These are phyloP conservation scores for Chanos chanos DNA, from an alignment of 2,797 vertebrate species.

Conservation along the genomic window DNA sequence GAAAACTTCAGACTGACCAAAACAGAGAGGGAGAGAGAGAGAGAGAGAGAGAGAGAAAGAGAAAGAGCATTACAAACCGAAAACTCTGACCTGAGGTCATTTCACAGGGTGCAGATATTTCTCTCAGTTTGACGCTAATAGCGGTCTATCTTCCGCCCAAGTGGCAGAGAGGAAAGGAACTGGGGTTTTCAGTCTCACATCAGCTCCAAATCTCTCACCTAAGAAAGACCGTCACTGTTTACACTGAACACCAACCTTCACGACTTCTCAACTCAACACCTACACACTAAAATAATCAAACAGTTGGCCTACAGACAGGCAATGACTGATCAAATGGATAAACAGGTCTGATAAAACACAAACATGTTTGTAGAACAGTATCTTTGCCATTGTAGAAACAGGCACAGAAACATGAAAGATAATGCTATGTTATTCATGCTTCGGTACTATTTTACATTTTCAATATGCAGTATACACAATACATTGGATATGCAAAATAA, in stretches of 20 bases:
- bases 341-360: too few relatives aligned
- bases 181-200: too few relatives aligned
- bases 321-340: too few relatives aligned
- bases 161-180: slow-evolving; percentile 15
- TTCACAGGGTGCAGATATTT: slow-evolving; percentile 23
- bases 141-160: slow-evolving; percentile 15
- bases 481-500: neutral
- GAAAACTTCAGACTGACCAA: neutral
- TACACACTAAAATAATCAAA: too few relatives aligned
- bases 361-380: too few relatives aligned
- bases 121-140: slow-evolving; percentile 30
- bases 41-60: neutral
- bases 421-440: too few relatives aligned
- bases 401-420: too few relatives aligned
- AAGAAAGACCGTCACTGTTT: neutral
- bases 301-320: too few relatives aligned
- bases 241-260: neutral
- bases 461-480: too few relatives aligned
- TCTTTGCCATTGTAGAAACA: too few relatives aligned
- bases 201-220: neutral
- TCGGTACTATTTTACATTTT: too few relatives aligned
- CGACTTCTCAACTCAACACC: too few relatives aligned
- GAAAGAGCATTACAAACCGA: neutral
- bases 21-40: neutral
- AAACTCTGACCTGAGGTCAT: slow-evolving; percentile 9